Evolutionary conservation across 1,140 invertebrate genomes (phyloP).

Genomic region (Telenomus remus): DNA sequence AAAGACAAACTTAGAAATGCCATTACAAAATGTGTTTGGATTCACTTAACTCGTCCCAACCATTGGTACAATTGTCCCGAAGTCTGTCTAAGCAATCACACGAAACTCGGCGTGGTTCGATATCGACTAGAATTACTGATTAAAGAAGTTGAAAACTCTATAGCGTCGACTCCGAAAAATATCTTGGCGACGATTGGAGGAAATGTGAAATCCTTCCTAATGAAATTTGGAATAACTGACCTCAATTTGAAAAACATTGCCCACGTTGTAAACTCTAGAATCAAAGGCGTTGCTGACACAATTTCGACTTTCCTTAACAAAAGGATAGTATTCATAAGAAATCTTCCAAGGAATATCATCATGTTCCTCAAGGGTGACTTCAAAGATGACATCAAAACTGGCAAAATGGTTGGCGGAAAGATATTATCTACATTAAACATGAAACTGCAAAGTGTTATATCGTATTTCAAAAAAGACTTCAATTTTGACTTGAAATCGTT

Average conservation of each 20-base stretch:
- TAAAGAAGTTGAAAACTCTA: background rate
- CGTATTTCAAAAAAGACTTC: background rate
- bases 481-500: background rate
- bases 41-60: constrained; percentile 1
- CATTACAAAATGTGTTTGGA: constrained; percentile 13
- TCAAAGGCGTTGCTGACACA: background rate
- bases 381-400: background rate
- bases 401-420: background rate
- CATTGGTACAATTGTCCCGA: constrained; percentile 26
- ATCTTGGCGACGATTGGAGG: background rate
- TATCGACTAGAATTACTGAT: background rate
- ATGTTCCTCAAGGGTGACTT: background rate
- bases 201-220: background rate
- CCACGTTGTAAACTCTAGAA: background rate
- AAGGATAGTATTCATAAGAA: background rate
- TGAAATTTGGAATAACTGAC: background rate
- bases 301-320: background rate
- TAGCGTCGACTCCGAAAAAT: background rate
- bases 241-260: background rate
- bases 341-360: background rate
- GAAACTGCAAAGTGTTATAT: background rate
- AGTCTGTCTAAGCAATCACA: constrained; percentile 1
- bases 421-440: background rate
- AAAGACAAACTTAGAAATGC: background rate
- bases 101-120: background rate